Conservation (phyloP, 1,140 invertebrate genomes). For the Drosophila dunni region DNA sequence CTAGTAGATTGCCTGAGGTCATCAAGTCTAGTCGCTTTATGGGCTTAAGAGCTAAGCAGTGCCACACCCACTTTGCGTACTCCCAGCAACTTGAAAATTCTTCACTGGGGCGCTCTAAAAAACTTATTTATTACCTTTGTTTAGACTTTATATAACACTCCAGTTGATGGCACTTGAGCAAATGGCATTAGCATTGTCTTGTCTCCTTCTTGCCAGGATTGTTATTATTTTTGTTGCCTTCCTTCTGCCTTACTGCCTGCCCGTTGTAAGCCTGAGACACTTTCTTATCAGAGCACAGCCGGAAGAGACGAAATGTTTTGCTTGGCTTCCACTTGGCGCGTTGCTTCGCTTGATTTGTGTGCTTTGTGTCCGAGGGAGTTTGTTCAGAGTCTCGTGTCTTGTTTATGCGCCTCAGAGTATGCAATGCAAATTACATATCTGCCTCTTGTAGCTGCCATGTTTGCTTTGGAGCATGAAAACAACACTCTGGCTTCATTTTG, state of each 20-base stretch:
- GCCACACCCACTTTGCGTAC: constrained; percentile 10
- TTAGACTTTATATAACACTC: constrained; percentile 75
- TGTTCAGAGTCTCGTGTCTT: constrained; percentile 9
- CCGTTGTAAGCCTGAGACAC: constrained; percentile 42
- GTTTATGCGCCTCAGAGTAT: constrained; percentile 35
- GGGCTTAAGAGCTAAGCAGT: constrained; percentile 37
- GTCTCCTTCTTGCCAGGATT: constrained; percentile 13
- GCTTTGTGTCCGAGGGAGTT: constrained; percentile 20
- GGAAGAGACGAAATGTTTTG: constrained; percentile 47
- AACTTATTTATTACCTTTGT: constrained; percentile 81
- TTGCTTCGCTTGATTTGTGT: constrained; percentile 65
- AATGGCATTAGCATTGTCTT: constrained; percentile 76
- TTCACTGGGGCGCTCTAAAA: constrained; percentile 37
- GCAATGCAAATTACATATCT: constrained; percentile 40
- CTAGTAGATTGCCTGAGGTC: constrained; percentile 4
- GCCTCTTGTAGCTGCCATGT: constrained; percentile 20
- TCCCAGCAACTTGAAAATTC: constrained; percentile 1
- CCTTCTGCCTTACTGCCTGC: constrained; percentile 8
- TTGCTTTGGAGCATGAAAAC: constrained; percentile 22
- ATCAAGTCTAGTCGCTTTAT: constrained; percentile 49
- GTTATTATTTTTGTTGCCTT: constrained; percentile 23
- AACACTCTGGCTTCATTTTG: not conserved
- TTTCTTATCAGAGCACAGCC: constrained; percentile 58
- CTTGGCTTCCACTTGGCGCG: constrained; percentile 45
- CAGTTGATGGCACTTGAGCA: constrained; percentile 69